Percentiles rank a stretch among this genome's conserved stretches.
phyloP scores from a whole-genome alignment of 2,888 invertebrate genomes.

The Andrena bucephala region DNA sequence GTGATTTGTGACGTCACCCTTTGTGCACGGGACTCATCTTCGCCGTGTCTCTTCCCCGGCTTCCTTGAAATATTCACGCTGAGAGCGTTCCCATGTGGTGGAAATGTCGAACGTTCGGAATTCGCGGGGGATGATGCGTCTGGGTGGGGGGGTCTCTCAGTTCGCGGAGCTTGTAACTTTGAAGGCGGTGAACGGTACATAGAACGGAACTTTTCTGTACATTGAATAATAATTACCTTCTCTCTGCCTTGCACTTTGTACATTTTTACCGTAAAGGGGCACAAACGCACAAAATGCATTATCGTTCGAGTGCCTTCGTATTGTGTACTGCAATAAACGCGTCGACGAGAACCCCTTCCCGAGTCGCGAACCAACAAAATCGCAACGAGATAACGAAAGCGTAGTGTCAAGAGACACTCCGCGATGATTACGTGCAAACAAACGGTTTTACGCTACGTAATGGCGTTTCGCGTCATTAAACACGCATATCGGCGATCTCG shows the following conservation, averaged over 20 bases:
- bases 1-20: slow-evolving; percentile 37
- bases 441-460: slow-evolving; percentile 64
- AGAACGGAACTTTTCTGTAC: slow-evolving; percentile 23
- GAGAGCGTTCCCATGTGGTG: slow-evolving; percentile 10
- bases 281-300: too few relatives aligned
- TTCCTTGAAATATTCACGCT: slow-evolving; percentile 25
- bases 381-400: slow-evolving; percentile 38
- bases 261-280: too few relatives aligned
- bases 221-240: too few relatives aligned
- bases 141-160: slow-evolving; percentile 4
- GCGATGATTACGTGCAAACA: slow-evolving; percentile 58
- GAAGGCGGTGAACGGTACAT: slow-evolving; percentile 22
- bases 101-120: slow-evolving; percentile 11
- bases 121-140: background rate
- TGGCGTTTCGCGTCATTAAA: slow-evolving; percentile 66
- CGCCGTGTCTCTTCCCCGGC: background rate
- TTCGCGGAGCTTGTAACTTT: slow-evolving; percentile 1
- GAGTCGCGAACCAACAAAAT: background rate
- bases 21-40: slow-evolving; percentile 23
- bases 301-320: too few relatives aligned
- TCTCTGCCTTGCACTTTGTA: too few relatives aligned
- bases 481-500: slow-evolving; percentile 59
- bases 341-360: background rate
- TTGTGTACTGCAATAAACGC: background rate
- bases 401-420: slow-evolving; percentile 39